phyloP scores from a whole-genome alignment of 2,888 invertebrate species.

The Meghimatium bilineatum region DNA sequence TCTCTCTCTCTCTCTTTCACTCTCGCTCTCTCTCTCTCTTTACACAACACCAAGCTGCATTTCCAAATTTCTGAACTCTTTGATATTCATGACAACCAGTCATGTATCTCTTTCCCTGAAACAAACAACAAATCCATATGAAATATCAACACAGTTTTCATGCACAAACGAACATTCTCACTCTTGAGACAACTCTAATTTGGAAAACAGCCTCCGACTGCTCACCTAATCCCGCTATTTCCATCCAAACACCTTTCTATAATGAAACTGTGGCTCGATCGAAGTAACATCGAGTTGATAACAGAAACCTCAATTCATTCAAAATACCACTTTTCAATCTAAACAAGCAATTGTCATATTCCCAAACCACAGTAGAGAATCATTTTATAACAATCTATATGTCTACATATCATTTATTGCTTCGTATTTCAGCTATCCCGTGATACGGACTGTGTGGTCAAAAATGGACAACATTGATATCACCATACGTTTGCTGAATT shows the following conservation, averaged over 20 bases:
- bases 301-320: no score
- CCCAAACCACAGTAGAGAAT: no score
- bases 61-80: not conserved
- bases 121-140: not conserved
- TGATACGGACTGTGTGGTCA: no score
- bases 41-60: not conserved
- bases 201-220: not conserved
- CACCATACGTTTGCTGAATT: no score
- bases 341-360: no score
- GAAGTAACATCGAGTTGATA: no score
- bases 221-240: not conserved
- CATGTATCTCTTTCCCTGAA: not conserved
- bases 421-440: no score
- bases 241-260: not conserved
- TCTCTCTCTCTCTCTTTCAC: not conserved
- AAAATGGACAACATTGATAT: no score
- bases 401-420: no score
- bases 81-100: not conserved
- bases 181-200: not conserved
- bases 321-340: no score
- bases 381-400: no score
- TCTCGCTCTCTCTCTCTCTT: not conserved
- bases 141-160: not conserved
- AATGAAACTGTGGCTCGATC: no score
- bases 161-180: not conserved